Base-by-base conservation (phyloP, 1,140 invertebrate genomes). In the Drosophila trapezifrons region DNA sequence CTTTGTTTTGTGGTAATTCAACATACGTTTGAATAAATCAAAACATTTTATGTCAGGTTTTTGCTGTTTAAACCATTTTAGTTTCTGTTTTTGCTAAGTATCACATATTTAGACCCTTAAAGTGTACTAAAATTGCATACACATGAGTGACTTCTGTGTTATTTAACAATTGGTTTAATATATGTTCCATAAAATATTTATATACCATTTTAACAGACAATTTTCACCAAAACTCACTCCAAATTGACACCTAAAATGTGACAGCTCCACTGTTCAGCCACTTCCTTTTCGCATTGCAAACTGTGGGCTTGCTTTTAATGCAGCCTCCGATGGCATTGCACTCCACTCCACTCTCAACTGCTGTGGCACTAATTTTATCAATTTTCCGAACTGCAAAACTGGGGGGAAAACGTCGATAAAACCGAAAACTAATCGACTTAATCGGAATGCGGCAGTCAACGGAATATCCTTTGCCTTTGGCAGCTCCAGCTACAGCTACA, bases 301-400 rank as follows among this genome's bases (percentile, higher is more conserved):
- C 66, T 55, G 63, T 46, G 63, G 47, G 40, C 43, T 42, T 43
- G 65, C 58, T 67, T 49, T 64, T 47, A 64, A 64, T 45, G 45
- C 64, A 32, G 20, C 59, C 42, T 37, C 9, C 56, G 22, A 37
- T 38, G 18, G 18, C 32, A 7, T 58, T 20, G 60, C 37, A 65
- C 27, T 58, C 20, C 47, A 57, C 22, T 52, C 49, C 56, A 46
- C 37, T 72, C 25, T 47, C 51, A 47, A 43, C 40, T 74, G 63
- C 60, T 66, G 35, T 74, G 62, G 42, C 63, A 76, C 42, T 70
- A 87, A 79, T 86, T 83, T 86, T 65, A 86, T 86, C 79, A 86
- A 78, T 78, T 82, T 86, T 51, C 47, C 62, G 10, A 55, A 67
- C 56, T 63, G 55, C 58, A 71, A 52, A 78, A 57, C 59, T 40